Conservation (phyloP, 2,113 vertebrate species). For the Tragelaphus strepsiceros region DNA sequence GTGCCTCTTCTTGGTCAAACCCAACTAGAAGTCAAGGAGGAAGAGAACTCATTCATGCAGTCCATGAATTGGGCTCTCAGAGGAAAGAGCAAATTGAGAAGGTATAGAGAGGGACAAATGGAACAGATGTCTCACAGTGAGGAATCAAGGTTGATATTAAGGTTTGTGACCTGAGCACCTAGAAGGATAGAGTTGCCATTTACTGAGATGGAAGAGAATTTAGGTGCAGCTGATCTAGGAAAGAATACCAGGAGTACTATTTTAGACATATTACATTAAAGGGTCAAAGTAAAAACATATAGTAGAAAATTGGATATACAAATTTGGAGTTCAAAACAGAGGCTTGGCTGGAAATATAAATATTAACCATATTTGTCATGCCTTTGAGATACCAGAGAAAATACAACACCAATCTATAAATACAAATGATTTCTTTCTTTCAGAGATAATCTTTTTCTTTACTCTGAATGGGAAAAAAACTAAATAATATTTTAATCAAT, state of each 20-base stretch:
- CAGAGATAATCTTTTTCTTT: background rate
- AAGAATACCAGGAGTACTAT: background rate
- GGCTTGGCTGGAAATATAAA: conserved; percentile 14
- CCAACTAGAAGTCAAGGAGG: background rate
- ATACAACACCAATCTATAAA: background rate
- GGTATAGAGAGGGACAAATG: background rate
- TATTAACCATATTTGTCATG: background rate
- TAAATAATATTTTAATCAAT: conserved; percentile 8
- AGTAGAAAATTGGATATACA: background rate
- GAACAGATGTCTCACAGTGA: background rate
- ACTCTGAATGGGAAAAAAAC: background rate
- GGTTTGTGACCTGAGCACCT: background rate
- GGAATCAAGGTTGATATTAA: background rate
- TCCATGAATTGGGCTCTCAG: background rate
- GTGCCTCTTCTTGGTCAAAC: background rate
- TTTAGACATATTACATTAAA: background rate
- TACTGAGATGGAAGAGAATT: background rate
- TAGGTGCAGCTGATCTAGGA: background rate
- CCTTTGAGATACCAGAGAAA: conserved; percentile 4
- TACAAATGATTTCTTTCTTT: background rate
- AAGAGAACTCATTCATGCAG: background rate
- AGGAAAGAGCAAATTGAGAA: background rate
- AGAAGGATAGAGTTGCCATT: background rate
- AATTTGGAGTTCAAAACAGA: background rate
- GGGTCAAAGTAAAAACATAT: background rate